These are phyloP conservation scores for Temnothorax curvispinosus DNA, from an alignment of 1,140 invertebrate species.

Conservation along the genomic window DNA sequence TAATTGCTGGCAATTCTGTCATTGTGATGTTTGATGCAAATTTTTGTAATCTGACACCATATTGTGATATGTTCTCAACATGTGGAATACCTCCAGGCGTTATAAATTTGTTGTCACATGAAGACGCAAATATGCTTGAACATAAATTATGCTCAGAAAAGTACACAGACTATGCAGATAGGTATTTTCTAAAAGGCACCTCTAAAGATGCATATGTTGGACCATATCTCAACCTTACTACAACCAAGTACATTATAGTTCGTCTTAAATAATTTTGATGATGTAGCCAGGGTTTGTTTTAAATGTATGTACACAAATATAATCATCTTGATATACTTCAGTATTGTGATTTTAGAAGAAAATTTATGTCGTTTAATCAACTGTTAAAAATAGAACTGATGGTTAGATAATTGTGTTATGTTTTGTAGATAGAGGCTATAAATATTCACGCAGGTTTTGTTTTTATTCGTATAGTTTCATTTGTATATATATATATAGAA, in stretches of 20 bases:
- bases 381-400: background rate
- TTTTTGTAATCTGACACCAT: background rate
- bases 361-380: background rate
- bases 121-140: background rate
- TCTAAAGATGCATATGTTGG: background rate
- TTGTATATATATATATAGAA: background rate
- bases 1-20: conserved; percentile 13
- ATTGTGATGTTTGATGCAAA: background rate
- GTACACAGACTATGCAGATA: background rate
- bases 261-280: background rate
- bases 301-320: background rate
- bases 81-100: background rate
- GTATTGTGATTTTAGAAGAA: background rate
- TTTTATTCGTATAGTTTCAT: background rate
- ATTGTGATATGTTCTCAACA: background rate
- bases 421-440: background rate
- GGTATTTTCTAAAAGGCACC: background rate
- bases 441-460: background rate
- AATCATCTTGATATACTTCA: background rate
- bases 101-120: conserved; percentile 8
- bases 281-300: background rate
- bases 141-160: background rate
- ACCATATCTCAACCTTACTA: background rate
- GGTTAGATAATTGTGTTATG: background rate
- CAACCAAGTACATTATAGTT: background rate